Conservation (phyloP, 1,140 invertebrate species). For the Drosophila busckii region DNA sequence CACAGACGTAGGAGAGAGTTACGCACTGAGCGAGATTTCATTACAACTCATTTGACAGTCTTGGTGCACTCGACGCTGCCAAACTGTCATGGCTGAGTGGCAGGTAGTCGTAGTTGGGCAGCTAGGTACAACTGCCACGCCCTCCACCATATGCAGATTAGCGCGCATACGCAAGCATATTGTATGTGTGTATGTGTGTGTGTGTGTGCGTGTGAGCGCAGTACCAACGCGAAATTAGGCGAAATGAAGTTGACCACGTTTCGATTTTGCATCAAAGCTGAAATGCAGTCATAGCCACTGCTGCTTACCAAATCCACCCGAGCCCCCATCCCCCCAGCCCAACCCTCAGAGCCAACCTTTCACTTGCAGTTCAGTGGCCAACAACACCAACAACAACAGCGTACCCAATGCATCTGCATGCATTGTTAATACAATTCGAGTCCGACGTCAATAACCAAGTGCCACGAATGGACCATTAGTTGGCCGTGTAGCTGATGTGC, state of each 20-base stretch:
- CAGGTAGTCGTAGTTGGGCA: constrained; percentile 28
- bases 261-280: constrained; percentile 76
- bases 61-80: constrained; percentile 74
- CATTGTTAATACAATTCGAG: constrained; percentile 74
- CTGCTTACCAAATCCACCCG: constrained; percentile 1
- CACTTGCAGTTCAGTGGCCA: constrained; percentile 25
- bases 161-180: constrained; percentile 35
- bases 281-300: constrained; percentile 41
- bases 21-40: constrained; percentile 68
- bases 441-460: constrained; percentile 75
- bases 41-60: constrained; percentile 77
- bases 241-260: constrained; percentile 77
- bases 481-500: constrained; percentile 54
- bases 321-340: background rate
- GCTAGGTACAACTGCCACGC: constrained; percentile 13
- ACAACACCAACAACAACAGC: constrained; percentile 6
- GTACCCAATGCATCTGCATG: constrained; percentile 42
- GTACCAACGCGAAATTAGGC: constrained; percentile 68
- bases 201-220: constrained; percentile 14
- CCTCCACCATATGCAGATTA: constrained; percentile 38
- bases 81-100: constrained; percentile 75
- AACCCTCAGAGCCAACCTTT: background rate
- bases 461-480: constrained; percentile 76
- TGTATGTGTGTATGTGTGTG: constrained; percentile 15
- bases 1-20: constrained; percentile 1